phyloP scores from a whole-genome alignment of 2,113 vertebrate genomes.

The Seriola quinqueradiata region DNA sequence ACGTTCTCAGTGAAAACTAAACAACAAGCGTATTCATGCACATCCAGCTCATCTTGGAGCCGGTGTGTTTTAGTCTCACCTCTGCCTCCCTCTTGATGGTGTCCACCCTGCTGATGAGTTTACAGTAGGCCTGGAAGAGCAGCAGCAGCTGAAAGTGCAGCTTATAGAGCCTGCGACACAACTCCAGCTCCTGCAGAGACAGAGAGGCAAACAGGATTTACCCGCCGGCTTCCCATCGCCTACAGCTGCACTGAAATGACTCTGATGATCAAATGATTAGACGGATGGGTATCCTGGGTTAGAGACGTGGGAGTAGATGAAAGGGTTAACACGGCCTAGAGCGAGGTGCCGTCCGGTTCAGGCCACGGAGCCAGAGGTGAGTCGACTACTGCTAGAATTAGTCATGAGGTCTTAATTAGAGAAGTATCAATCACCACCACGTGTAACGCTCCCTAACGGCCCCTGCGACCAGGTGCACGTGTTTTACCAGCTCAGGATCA shows the following conservation, averaged over 20 bases:
- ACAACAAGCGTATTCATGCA: not conserved
- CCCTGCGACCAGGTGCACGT: not conserved
- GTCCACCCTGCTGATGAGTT: constrained; percentile 95
- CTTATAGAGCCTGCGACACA: constrained; percentile 96
- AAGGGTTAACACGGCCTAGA: constrained; percentile 67
- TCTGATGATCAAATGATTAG: constrained; percentile 63
- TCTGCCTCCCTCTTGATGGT: constrained; percentile 94
- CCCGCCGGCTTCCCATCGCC: not conserved
- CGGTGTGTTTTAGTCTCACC: constrained; percentile 81
- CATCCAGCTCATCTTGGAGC: not conserved
- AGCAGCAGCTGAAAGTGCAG: constrained; percentile 98
- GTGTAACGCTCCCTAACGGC: not conserved
- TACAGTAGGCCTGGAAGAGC: constrained; percentile 98
- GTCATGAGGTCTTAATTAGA: constrained; percentile 53
- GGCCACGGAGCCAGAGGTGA: constrained; percentile 41
- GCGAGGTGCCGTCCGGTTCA: constrained; percentile 32
- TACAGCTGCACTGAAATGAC: constrained; percentile 3
- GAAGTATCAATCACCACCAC: constrained; percentile 37
- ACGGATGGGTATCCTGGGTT: constrained; percentile 71
- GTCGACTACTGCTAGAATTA: constrained; percentile 55
- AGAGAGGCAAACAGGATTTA: constrained; percentile 18
- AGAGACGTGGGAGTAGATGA: constrained; percentile 69
- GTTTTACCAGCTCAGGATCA: too few relatives aligned
- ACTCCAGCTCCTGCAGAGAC: constrained; percentile 92
- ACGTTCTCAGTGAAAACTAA: not conserved